Evolutionary conservation across 2,797 vertebrate species (phyloP), one percentile per base, ranked within the genome.

Genomic region (Hippopotamyrus pictus): DNA sequence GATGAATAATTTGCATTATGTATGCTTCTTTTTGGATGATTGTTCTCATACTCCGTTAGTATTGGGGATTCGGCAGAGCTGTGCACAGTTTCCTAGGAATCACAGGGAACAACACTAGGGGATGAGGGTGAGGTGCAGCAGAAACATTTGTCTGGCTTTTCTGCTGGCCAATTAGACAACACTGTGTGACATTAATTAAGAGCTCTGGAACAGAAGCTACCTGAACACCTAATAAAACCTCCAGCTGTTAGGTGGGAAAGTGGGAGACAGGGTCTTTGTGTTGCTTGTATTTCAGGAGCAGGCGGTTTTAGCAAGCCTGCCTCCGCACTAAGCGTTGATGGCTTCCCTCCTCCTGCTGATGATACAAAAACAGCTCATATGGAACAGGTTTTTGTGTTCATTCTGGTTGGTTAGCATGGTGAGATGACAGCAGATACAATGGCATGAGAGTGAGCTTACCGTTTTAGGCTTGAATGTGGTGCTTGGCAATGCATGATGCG

Each of bases 291-390:
- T 79, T 44, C 17, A 19, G 37, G 69, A 76, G 69, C 17, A 6
- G 69, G 69, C 6, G 12, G 73, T 79, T 51, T 51, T 14, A 11
- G 50, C 5, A 48, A 85, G 25, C 22, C 11, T 29, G 22, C 44
- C 46, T 53, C 11, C 22, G 11, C 12, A 29, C 83, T 8, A 12
- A 50, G 4, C n/a, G 3, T 1, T 53, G 51, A 87, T 59, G 85
- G 33, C 14, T 41, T 59, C 53, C 33, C 12, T 37, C 50, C 17
- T 33, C 51, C 51, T 88, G 89, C 88, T 91, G 92, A 92, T 94
- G 93, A 93, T 91, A 93, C 94, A 92, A 92, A 93, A 93, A 90
- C 90, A 93, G 92, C n/a, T 22, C 82, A 22, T 5, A 50, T n/a
- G 82, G 82, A 84, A 84, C 46, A 93, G 91, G 93, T 92, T 94